A percentile compares a stretch with the other conserved stretches of the same genome.
Conservation (phyloP, 1,140 invertebrate species). For the Pogonognathellus flavescens region DNA sequence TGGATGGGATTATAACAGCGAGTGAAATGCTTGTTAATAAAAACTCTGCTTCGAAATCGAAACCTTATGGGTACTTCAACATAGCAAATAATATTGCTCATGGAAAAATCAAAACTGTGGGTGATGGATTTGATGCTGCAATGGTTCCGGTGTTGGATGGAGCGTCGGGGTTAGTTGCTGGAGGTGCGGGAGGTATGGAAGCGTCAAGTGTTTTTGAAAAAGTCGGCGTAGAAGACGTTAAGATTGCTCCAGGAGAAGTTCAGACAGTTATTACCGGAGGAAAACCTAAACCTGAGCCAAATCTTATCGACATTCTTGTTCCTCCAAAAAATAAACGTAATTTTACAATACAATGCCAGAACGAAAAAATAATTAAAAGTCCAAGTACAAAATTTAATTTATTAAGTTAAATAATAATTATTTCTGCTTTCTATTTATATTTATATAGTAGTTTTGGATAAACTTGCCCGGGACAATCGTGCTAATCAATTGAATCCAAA, state of each 20-base stretch:
- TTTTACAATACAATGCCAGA: no score
- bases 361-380: no score
- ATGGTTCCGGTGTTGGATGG: slow-evolving; percentile 63
- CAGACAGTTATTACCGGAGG: background rate
- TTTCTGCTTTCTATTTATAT: no score
- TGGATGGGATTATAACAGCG: slow-evolving; percentile 63
- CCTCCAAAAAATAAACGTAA: background rate
- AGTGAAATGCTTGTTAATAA: slow-evolving; percentile 63
- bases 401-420: no score
- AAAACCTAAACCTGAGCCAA: background rate
- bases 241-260: background rate
- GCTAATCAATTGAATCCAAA: slow-evolving; percentile 65
- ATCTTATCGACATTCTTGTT: background rate
- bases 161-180: slow-evolving; percentile 55
- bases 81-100: background rate
- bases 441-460: slow-evolving; percentile 38
- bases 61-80: slow-evolving; percentile 60
- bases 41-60: slow-evolving; percentile 13
- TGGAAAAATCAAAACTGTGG: background rate
- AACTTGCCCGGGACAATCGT: slow-evolving; percentile 57
- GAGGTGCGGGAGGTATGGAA: slow-evolving; percentile 25
- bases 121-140: slow-evolving; percentile 63
- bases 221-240: background rate
- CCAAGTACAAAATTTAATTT: background rate
- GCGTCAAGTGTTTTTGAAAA: slow-evolving; percentile 48